Percentiles rank a stretch among this genome's conserved stretches.
phyloP scores from a whole-genome alignment of 2,888 invertebrate genomes.

The Cetonia aurata region DNA sequence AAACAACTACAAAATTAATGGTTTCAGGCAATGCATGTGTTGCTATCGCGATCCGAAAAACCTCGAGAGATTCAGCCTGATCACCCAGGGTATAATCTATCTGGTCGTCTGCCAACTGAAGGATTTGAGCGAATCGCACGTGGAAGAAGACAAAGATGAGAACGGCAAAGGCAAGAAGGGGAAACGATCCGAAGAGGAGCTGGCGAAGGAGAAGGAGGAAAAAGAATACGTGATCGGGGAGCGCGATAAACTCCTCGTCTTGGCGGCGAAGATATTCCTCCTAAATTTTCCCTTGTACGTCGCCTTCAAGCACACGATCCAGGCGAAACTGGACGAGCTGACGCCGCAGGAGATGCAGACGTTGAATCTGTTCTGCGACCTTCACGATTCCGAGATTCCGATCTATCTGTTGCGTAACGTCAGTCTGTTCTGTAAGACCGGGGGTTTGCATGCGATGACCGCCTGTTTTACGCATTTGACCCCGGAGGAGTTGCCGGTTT shows the following conservation, averaged over 20 bases:
- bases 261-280: conserved; percentile 89
- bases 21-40: conserved; percentile 92
- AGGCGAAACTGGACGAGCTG: conserved; percentile 84
- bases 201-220: conserved; percentile 57
- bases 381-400: conserved; percentile 94
- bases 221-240: conserved; percentile 75
- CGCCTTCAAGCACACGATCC: conserved; percentile 87
- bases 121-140: conserved; percentile 68
- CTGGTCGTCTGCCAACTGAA: conserved; percentile 87
- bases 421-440: conserved; percentile 92
- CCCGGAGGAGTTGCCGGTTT: conserved; percentile 83
- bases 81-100: conserved; percentile 89
- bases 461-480: conserved; percentile 84
- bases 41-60: conserved; percentile 93
- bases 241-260: conserved; percentile 88
- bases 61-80: conserved; percentile 89
- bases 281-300: conserved; percentile 91
- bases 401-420: conserved; percentile 91
- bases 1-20: background rate
- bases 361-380: conserved; percentile 86
- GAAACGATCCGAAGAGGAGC: conserved; percentile 59
- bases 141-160: conserved; percentile 55
- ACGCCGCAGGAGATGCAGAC: conserved; percentile 86
- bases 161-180: conserved; percentile 53
- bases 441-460: conserved; percentile 89